Evolutionary conservation across 2,113 vertebrate species (phyloP), one percentile per base, ranked within the genome.

Genomic region (Desmodus rotundus): DNA sequence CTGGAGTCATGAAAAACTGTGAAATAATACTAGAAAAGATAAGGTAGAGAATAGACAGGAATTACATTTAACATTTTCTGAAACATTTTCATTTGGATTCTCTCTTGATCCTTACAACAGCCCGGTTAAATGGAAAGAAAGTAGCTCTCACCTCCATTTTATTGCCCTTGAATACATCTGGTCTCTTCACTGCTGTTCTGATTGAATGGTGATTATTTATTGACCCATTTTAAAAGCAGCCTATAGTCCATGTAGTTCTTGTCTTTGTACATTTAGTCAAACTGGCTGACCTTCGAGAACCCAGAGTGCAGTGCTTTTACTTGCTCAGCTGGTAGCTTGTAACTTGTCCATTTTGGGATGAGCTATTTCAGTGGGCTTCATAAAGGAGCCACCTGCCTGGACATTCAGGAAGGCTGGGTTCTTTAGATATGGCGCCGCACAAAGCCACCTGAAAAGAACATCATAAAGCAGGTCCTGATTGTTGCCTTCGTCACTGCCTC

Each of bases 141-240:
- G 82, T 68, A 24, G 16, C 26, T 80, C 74, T 97, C 50, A 89
- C 83, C 56, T 89, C 68, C 16, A 58, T 91, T 94, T 95, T 89
- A n/a, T 26, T 87, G 86, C 61, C 31, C 88, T 76, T 96, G 43
- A 92, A 88, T 65, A 47, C 28, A 65, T 68, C n/a, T 45, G 38
- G 68, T 91, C 56, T 78, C 76, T 74, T 94, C 83, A 68, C 63
- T 68, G 89, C 68, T 86, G 82, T 84, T 96, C 95, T 93, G 89
- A 97, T 93, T 97, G 94, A 97, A 96, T 91, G 43, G 89, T 88
- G 89, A 95, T 98, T 96, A 96, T 96, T 95, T 97, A 96, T 70
- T 98, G 96, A 96, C 96, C 93, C 93, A 82, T 91, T 97, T 96
- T 91, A 87, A 95, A 97, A 95, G 87, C 94, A 93, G 58, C 43